phyloP scores from a whole-genome alignment of 2,113 vertebrate genomes.

The Chroicocephalus ridibundus region DNA sequence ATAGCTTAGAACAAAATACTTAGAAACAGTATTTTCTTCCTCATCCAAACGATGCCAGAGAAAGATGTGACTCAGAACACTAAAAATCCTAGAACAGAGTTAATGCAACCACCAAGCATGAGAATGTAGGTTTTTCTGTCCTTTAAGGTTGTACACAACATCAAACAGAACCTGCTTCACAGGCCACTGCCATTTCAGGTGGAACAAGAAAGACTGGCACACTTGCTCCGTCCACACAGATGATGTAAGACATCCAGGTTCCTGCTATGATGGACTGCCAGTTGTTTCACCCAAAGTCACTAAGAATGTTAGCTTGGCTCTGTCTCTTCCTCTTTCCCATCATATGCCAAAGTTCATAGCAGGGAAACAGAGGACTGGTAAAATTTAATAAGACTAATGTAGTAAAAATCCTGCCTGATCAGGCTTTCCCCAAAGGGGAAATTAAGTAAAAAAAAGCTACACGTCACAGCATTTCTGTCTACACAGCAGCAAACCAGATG shows the following conservation, averaged over 20 bases:
- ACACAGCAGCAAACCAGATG: background rate
- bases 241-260: background rate
- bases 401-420: background rate
- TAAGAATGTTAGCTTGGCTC: background rate
- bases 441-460: background rate
- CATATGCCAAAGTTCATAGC: background rate
- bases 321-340: background rate
- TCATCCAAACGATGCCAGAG: background rate
- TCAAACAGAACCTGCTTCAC: background rate
- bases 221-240: background rate
- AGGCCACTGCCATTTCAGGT: background rate
- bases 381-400: background rate
- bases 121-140: background rate
- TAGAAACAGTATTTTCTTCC: background rate
- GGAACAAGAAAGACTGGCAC: background rate
- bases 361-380: background rate
- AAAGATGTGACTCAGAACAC: background rate
- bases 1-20: background rate
- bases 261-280: background rate
- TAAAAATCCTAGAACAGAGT: background rate
- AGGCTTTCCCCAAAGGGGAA: background rate
- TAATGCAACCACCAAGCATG: background rate
- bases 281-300: background rate
- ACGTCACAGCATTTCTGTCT: background rate
- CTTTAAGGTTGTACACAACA: background rate